phyloP scores from a whole-genome alignment of 2,888 invertebrate species.

The Temnothorax unifasciatus region DNA sequence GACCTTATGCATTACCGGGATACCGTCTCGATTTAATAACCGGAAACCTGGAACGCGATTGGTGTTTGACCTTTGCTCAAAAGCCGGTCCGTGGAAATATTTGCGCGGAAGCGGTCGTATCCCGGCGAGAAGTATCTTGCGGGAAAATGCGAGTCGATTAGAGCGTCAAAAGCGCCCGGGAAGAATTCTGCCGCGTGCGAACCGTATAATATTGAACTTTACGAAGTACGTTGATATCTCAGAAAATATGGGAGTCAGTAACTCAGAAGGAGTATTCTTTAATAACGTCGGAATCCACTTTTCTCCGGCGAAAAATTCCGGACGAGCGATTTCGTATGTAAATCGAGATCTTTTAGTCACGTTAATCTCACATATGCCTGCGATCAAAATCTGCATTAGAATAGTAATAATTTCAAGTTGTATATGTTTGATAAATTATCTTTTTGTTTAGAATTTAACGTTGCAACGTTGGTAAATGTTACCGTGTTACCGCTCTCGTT shows the following conservation, averaged over 20 bases:
- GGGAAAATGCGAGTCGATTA: constrained; percentile 41
- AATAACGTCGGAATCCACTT: constrained; percentile 35
- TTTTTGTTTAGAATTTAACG: not conserved
- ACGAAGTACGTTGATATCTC: constrained; percentile 38
- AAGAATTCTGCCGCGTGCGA: constrained; percentile 42
- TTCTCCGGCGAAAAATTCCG: not conserved
- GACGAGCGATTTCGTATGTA: not conserved
- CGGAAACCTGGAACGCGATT: not conserved
- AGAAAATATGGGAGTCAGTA: constrained; percentile 48
- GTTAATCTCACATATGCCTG: not conserved
- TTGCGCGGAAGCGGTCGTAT: constrained; percentile 36
- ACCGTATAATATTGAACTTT: constrained; percentile 51
- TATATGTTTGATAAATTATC: too few relatives aligned
- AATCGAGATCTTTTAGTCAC: not conserved
- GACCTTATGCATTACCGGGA: constrained; percentile 1
- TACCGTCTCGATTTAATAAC: constrained; percentile 33
- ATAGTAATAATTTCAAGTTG: not conserved
- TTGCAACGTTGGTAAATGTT: not conserved
- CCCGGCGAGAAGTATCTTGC: constrained; percentile 32
- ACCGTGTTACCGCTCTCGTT: not conserved
- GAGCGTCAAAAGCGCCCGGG: constrained; percentile 12
- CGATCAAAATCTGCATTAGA: constrained; percentile 3
- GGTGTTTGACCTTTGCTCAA: not conserved
- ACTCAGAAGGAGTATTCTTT: constrained; percentile 35
- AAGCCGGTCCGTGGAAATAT: constrained; percentile 24